phyloP scores from a whole-genome alignment of 2,797 vertebrate genomes.

The Chelmon rostratus region DNA sequence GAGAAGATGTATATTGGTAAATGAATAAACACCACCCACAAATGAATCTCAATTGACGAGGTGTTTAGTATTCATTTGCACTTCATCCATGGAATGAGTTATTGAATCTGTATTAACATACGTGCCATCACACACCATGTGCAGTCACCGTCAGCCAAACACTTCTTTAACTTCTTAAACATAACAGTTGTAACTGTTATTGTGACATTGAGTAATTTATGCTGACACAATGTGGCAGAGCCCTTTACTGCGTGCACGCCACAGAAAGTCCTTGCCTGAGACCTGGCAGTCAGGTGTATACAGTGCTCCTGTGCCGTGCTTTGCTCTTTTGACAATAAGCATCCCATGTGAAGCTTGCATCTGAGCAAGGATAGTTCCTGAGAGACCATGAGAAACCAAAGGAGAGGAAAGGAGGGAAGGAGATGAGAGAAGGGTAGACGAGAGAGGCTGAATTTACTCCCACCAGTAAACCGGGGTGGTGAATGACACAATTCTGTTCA shows the following conservation, averaged over 20 bases:
- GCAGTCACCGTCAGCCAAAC: constrained; percentile 24
- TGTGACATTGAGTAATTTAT: constrained; percentile 38
- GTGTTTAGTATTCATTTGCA: constrained; percentile 67
- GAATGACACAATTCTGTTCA: constrained; percentile 59
- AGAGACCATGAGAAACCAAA: constrained; percentile 36
- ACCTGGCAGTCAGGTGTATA: constrained; percentile 24
- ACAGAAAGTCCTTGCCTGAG: constrained; percentile 26
- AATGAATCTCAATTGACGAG: constrained; percentile 62
- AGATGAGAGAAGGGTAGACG: neutral
- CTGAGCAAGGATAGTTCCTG: constrained; percentile 54
- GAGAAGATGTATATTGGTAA: constrained; percentile 74
- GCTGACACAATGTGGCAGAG: constrained; percentile 23
- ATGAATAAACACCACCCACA: constrained; percentile 68
- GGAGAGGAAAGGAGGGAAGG: constrained; percentile 7
- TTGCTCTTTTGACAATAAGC: constrained; percentile 48
- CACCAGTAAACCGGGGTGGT: constrained; percentile 43
- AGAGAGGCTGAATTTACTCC: constrained; percentile 36
- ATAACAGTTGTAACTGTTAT: constrained; percentile 21
- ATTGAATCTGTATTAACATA: constrained; percentile 24
- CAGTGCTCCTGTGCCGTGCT: constrained; percentile 4
- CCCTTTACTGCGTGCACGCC: constrained; percentile 5
- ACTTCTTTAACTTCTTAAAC: constrained; percentile 33
- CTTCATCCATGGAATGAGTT: constrained; percentile 40
- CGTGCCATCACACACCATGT: constrained; percentile 11
- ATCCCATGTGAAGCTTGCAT: constrained; percentile 61